Percentiles rank a stretch among this genome's conserved stretches.
Evolutionary conservation across 2,113 vertebrate genomes (phyloP).

Genomic region (Cervus canadensis): DNA sequence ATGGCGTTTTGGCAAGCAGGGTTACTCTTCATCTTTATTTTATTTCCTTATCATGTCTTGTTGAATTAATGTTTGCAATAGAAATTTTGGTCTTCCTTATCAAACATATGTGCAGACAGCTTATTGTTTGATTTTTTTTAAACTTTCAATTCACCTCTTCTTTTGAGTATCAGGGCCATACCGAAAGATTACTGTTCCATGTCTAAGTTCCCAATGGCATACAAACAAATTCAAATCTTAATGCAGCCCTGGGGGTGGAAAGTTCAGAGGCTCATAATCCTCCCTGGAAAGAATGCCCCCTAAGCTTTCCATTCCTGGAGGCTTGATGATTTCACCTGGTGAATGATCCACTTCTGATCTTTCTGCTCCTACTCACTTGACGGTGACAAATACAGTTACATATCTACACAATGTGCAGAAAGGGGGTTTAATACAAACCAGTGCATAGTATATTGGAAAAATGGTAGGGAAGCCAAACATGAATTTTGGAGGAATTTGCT

Average conservation of each 20-base stretch:
- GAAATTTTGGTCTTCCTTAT: constrained; percentile 34
- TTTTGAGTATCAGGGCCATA: neutral
- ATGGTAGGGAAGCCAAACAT: neutral
- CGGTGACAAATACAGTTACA: neutral
- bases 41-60: constrained; percentile 56
- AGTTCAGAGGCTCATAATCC: neutral
- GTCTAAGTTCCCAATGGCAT: neutral
- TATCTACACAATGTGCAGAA: neutral
- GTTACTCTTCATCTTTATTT: constrained; percentile 56
- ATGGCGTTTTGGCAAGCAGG: constrained; percentile 62
- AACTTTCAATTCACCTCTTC: constrained; percentile 3
- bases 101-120: neutral
- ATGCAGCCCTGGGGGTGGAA: neutral
- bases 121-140: neutral
- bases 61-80: constrained; percentile 48
- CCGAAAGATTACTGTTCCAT: neutral
- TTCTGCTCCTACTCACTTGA: neutral
- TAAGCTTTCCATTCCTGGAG: neutral
- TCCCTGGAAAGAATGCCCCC: neutral
- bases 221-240: neutral
- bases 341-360: neutral
- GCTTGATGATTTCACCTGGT: neutral
- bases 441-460: neutral
- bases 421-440: neutral
- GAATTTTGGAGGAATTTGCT: constrained; percentile 62